A percentile compares a stretch with the other conserved stretches of the same genome.
phyloP scores from a whole-genome alignment of 2,888 invertebrate species.

The Chymomyza fuscimana region DNA sequence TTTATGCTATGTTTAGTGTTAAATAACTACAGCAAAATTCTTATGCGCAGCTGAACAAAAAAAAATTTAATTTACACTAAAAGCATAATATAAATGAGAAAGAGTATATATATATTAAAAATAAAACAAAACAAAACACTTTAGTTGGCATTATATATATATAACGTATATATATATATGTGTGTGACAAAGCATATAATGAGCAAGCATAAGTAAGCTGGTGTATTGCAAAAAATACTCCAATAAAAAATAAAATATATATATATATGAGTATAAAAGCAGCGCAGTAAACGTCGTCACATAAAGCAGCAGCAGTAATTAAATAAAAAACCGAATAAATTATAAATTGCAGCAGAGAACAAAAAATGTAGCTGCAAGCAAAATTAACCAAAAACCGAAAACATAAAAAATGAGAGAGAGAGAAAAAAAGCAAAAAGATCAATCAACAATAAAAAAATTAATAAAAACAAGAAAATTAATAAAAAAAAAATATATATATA shows the following conservation, averaged over 20 bases:
- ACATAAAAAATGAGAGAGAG: slow-evolving; percentile 41
- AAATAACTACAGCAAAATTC: neutral
- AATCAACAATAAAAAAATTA: slow-evolving; percentile 61
- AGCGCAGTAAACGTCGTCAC: slow-evolving; percentile 1
- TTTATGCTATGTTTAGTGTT: neutral
- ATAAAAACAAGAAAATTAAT: slow-evolving; percentile 46
- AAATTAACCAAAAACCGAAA: slow-evolving; percentile 57
- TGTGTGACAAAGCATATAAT: slow-evolving; percentile 29
- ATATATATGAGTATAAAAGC: slow-evolving; percentile 2
- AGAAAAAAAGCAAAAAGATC: slow-evolving; percentile 47
- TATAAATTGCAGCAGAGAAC: slow-evolving; percentile 29
- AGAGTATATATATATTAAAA: slow-evolving; percentile 51
- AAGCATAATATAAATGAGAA: slow-evolving; percentile 48
- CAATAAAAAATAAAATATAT: slow-evolving; percentile 24
- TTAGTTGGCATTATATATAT: slow-evolving; percentile 32
- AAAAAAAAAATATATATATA: slow-evolving; percentile 1
- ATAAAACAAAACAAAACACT: slow-evolving; percentile 17
- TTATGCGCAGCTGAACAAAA: neutral
- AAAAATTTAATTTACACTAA: slow-evolving; percentile 12
- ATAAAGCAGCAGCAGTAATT: neutral
- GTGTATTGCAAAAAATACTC: slow-evolving; percentile 26
- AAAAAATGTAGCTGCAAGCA: slow-evolving; percentile 65
- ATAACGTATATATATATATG: no score
- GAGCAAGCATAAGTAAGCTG: slow-evolving; percentile 10
- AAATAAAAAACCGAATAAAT: slow-evolving; percentile 9